Conservation (phyloP, 2,113 vertebrate species). For the Hemibates koningsi region DNA sequence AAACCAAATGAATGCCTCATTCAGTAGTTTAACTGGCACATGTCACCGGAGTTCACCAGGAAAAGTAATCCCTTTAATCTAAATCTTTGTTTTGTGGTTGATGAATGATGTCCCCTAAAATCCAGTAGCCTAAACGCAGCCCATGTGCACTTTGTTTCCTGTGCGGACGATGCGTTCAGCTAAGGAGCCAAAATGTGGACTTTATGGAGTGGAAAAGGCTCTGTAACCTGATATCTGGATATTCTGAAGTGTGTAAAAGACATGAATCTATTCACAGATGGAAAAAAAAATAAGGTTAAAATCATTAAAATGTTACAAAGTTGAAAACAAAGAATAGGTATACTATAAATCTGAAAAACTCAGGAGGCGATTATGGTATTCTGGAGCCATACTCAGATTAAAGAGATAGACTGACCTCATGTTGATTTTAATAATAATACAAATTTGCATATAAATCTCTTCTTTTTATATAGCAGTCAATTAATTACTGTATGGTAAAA, state of each 20-base stretch:
- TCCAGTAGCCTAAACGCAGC: neutral
- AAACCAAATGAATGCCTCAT: neutral
- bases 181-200: neutral
- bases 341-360: neutral
- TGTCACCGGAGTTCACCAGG: neutral
- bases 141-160: neutral
- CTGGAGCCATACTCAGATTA: neutral
- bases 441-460: neutral
- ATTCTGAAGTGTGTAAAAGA: neutral
- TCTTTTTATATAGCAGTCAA: neutral
- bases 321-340: neutral
- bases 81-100: neutral
- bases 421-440: neutral
- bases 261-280: neutral
- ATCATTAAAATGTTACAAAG: neutral
- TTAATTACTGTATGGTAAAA: neutral
- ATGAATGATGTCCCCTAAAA: neutral
- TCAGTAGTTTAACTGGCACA: neutral
- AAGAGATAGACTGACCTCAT: neutral
- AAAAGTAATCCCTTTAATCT: neutral
- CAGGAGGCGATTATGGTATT: neutral
- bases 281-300: neutral
- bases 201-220: neutral
- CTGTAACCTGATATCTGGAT: neutral
- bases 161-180: accelerated